Base-by-base conservation (phyloP, 2,113 vertebrate species). In the Apaloderma vittatum region DNA sequence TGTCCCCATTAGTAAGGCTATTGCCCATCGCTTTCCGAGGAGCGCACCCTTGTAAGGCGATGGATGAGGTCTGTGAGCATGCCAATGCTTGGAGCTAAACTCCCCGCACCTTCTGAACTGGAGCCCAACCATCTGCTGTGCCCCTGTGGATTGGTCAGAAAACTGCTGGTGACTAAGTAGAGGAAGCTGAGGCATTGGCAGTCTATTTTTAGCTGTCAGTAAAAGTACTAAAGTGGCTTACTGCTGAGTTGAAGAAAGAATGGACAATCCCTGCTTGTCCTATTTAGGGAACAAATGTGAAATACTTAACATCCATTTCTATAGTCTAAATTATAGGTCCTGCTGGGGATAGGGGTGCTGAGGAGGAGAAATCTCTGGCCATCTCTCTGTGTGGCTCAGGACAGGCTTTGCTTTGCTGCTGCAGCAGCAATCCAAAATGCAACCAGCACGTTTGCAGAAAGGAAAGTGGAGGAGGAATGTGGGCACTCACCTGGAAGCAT, bases 211-310 rank as follows among this genome's bases (percentile, higher is more conserved):
- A 96, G 93, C 75, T 94, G 63, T 67, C 94, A 92, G 94, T 91
- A 90, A 91, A 94, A 86, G 94, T 77, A 90, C 91, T 94, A 24
- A 93, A 95, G 94, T 93, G 86, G 94, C 91, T 95, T 92, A 93
- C 90, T 90, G 94, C 82, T 92, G 82, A 93, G 96, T 88, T 82
- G 79, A 96, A 90, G 86, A 88, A 94, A 90, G 93, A 82, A 88
- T 22, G 17, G 91, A 90, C 88, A 90, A 96, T 91, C 91, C 72
- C 88, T 77, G 63, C 75, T 93, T 97, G 94, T 83, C 95, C 93
- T 96, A 95, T 95, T 97, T 97, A 95, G 96, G 94, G 75, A 95
- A 96, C 86, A 94, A 94, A 95, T 81, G 79, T 63, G 76, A 84
- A 94, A 95, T 92, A 76, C 78, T 94, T 82, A 37, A 40, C 71